A percentile compares a stretch with the other conserved stretches of the same genome.
phyloP scores from a whole-genome alignment of 92 coral and sea anemone genomes.

The Porites cylindrica region DNA sequence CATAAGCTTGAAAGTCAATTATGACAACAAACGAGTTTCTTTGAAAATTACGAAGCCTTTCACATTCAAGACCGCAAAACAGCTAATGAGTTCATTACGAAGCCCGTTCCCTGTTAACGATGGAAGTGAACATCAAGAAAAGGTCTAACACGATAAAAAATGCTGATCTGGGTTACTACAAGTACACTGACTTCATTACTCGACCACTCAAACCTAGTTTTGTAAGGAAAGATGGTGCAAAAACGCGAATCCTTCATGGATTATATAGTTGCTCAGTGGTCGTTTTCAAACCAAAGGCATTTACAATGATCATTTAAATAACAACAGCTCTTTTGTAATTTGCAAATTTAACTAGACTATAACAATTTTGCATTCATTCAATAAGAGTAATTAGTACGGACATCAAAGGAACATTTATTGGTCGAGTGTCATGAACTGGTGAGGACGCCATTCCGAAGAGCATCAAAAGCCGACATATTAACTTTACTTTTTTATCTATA shows the following conservation, averaged over 20 bases:
- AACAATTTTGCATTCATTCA: constrained; percentile 34
- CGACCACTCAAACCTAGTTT: background rate
- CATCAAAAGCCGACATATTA: constrained; percentile 21
- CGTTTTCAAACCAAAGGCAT: background rate
- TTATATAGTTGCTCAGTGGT: background rate
- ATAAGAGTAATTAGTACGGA: constrained; percentile 37
- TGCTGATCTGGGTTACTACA: background rate
- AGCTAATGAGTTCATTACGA: constrained; percentile 19
- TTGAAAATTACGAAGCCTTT: background rate
- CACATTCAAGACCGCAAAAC: constrained; percentile 8
- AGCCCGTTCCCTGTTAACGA: constrained; percentile 5
- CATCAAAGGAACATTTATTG: constrained; percentile 32
- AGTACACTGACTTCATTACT: background rate
- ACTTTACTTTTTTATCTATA: constrained; percentile 23
- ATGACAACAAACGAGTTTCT: constrained; percentile 15
- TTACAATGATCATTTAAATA: background rate
- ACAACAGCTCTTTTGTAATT: constrained; percentile 36
- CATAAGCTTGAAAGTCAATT: constrained; percentile 1
- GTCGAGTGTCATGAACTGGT: constrained; percentile 2
- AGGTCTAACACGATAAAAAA: background rate
- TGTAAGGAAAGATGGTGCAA: background rate
- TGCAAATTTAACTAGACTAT: constrained; percentile 26
- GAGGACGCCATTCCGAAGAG: constrained; percentile 12
- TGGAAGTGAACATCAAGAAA: background rate
- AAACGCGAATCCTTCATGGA: background rate